Evolutionary conservation across 2,113 vertebrate genomes (phyloP), one percentile per base, ranked within the genome.

Genomic region (Calyptomena viridis): DNA sequence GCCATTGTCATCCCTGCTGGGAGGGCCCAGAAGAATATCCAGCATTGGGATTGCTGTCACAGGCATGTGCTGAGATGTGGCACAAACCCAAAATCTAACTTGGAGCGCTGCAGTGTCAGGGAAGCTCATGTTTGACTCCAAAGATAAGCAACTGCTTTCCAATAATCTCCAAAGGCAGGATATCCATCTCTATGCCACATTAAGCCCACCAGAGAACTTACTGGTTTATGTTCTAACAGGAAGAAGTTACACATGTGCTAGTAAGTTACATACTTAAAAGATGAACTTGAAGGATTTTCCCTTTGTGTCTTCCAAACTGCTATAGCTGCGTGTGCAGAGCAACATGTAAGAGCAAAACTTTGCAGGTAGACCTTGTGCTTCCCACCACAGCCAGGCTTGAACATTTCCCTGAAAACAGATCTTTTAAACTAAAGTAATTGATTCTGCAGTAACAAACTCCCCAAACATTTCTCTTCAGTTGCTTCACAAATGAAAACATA

Each of bases 1-100:
- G 46, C 50, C 35, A 64, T 13, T 44, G 56, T 53, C 31, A 14
- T 78, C 31, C 79, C 71, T 46, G 31, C 55, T 76, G 67, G 58
- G 52, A 92, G 37, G 27, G 40, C 30, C 17, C 2, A 8, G 67
- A 55, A 27, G 12, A 18, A 49, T 40, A 53, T 0, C 0, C 0
- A 2, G 14, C 31, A 40, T 16, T 2, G 2, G 27, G 20, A 76
- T 37, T 0, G 1, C 40, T 80, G 77, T 59, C 78, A 72, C 1
- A 3, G 47, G 14, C 49, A 42, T 28, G 46, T 56, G 50, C 42
- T 59, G 55, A 72, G 46, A 69, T 1, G 14, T 8, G 10, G 35
- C 76, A 37, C 15, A 74, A 92, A 49, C 31, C 23, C 67, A 64
- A 50, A 82, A 55, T 60, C 63, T 77, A 73, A 62, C 33, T 55